Evolutionary conservation across 2,888 invertebrate genomes (phyloP), one percentile per base, ranked within the genome.

Genomic region (Lasius platythorax): DNA sequence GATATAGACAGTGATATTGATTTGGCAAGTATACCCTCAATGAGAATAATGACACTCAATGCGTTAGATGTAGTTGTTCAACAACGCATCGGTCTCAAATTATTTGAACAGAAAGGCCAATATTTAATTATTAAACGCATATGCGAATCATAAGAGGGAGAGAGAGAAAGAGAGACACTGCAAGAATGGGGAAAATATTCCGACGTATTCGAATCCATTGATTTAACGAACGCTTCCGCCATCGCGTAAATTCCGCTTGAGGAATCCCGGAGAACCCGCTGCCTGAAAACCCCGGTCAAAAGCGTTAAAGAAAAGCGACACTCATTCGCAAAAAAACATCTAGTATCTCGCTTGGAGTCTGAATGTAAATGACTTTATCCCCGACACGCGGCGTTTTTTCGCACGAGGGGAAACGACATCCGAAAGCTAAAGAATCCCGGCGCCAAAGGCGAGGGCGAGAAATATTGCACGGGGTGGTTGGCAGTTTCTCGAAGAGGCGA

Each of bases 361-460:
- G 86, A 85, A 91, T 91, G 89, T 85, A 90, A 91, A 91, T 91
- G 85, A 92, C 72, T 86, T 83, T 73, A 84, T 81, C 81, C 81
- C 70, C 56, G 72, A 76, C 66, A 68, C 64, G 83, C 79, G 64
- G 37, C 64, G 82, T 68, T 72, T 84, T 53, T 63, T 53, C 66
- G 70, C 33, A 46, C 56, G 53, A 4, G 30, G 46, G 63, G 68
- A 67, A 66, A 82, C 61, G 70, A 74, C 82, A 87, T 88, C 88
- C 89, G 87, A 89, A 90, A 89, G 84, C 87, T 89, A 88, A 83
- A 88, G 92, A 91, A 92, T 86, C 89, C 87, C 86, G 93, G 93
- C 93, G 93, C 94, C 93, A 91, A 92, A 92, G 92, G 93, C 93
- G 91, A 92, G 89, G 23, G 90, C 87, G 86, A 82, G 89, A 90